Percentiles rank a stretch among this genome's conserved stretches.
phyloP scores from a whole-genome alignment of 2,888 invertebrate genomes.

The Watsonalla binaria region DNA sequence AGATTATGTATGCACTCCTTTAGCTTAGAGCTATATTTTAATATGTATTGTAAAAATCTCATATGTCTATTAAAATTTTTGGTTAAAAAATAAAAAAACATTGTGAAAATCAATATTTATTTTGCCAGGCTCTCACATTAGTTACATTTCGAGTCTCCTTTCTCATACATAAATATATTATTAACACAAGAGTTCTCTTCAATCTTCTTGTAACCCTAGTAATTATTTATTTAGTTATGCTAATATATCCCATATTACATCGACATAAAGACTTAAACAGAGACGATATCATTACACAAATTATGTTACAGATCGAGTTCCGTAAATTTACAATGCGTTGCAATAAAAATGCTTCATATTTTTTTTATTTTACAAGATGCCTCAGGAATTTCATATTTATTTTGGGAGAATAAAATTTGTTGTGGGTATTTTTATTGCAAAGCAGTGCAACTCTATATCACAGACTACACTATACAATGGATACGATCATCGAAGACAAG shows the following conservation, averaged over 20 bases:
- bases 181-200: constrained; percentile 10
- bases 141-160: constrained; percentile 32
- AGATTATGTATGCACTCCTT: too few relatives aligned
- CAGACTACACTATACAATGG: neutral
- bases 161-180: constrained; percentile 21
- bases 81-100: constrained; percentile 13
- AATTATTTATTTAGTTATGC: neutral
- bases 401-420: neutral
- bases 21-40: too few relatives aligned
- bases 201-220: neutral
- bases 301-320: constrained; percentile 1
- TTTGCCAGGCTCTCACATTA: constrained; percentile 36
- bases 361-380: too few relatives aligned
- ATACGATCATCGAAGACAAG: neutral
- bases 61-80: too few relatives aligned
- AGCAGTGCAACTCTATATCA: neutral
- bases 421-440: neutral
- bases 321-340: neutral
- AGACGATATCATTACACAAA: neutral
- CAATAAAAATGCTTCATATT: neutral
- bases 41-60: too few relatives aligned
- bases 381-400: too few relatives aligned
- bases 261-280: neutral
- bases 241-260: neutral
- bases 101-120: constrained; percentile 36